These are phyloP conservation scores for Melitaea athalia DNA, from an alignment of 2,888 invertebrate genomes.

Conservation along the genomic window DNA sequence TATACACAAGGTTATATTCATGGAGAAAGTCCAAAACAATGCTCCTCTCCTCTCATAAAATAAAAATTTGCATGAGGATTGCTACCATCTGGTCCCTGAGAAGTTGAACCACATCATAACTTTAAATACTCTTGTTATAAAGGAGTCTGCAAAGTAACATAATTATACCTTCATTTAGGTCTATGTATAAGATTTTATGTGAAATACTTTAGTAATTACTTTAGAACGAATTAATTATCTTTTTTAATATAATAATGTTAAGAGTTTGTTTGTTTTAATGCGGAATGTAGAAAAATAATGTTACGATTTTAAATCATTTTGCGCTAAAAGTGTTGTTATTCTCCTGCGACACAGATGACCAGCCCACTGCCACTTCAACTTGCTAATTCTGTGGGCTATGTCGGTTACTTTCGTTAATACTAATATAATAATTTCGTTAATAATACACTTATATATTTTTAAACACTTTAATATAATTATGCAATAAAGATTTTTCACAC, in stretches of 20 bases:
- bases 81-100: conserved; percentile 35
- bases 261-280: no score
- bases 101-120: conserved; percentile 35
- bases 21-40: conserved; percentile 8
- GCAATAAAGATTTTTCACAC: no score
- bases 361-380: no score
- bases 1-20: conserved; percentile 8
- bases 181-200: neutral
- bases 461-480: no score
- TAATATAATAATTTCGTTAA: no score
- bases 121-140: conserved; percentile 12
- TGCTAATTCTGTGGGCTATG: no score
- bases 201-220: neutral
- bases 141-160: conserved; percentile 6
- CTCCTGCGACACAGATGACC: no score
- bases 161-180: neutral
- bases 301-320: no score
- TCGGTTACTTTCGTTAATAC: no score
- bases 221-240: neutral
- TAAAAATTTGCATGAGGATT: conserved; percentile 42
- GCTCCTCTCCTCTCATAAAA: conserved; percentile 32
- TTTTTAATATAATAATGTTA: neutral
- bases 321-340: no score
- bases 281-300: no score
- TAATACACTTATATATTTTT: no score